Evolutionary conservation across 2,888 invertebrate species (phyloP).

Genomic region (Choreutis nemorana): DNA sequence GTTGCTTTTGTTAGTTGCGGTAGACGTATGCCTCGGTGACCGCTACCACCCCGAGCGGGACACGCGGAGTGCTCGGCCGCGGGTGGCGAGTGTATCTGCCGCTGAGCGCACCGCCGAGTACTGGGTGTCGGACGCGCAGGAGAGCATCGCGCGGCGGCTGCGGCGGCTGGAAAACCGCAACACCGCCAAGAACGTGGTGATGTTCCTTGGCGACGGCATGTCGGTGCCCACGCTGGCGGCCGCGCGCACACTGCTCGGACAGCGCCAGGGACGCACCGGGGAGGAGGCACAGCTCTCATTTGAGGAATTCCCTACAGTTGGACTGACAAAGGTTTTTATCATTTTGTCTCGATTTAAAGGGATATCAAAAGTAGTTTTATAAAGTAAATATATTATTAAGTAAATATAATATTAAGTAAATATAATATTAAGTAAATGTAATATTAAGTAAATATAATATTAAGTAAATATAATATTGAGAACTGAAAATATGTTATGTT

Average conservation of each 20-base stretch:
- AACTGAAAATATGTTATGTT: neutral
- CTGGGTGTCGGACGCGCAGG: conserved; percentile 54
- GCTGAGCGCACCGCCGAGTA: conserved; percentile 20
- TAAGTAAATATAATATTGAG: neutral
- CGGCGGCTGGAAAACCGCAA: conserved; percentile 18
- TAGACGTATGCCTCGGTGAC: too few relatives aligned
- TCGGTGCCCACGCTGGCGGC: conserved; percentile 74
- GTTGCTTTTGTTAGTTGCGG: too few relatives aligned
- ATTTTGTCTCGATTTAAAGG: neutral
- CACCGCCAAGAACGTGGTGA: conserved; percentile 64
- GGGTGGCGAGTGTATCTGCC: conserved; percentile 1
- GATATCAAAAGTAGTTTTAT: neutral
- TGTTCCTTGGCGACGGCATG: conserved; percentile 82
- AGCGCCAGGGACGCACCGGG: conserved; percentile 56
- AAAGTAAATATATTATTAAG: neutral
- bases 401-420: neutral
- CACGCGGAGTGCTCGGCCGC: conserved; percentile 10
- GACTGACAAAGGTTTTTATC: conserved; percentile 71
- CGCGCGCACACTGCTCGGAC: conserved; percentile 70
- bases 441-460: neutral
- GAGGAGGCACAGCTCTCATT: conserved; percentile 69
- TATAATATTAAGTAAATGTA: neutral
- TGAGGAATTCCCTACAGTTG: conserved; percentile 70
- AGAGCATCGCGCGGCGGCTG: conserved; percentile 35
- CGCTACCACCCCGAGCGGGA: conserved; percentile 9